Evolutionary conservation across 1,140 invertebrate species (phyloP).

Genomic region (Homalodisca vitripennis): DNA sequence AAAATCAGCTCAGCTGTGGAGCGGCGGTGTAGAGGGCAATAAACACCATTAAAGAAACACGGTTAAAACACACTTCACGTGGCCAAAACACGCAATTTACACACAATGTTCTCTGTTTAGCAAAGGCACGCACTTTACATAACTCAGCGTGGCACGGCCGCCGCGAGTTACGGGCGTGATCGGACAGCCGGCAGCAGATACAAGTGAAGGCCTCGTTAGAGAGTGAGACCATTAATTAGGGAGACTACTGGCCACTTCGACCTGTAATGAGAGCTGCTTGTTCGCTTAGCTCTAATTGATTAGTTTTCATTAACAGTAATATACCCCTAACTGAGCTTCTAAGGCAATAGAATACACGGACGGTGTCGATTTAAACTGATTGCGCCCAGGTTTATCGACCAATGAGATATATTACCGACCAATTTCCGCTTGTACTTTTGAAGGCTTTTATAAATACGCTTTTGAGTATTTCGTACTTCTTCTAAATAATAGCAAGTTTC

Average conservation of each 20-base stretch:
- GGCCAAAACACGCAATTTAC: constrained; percentile 21
- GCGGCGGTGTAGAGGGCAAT: constrained; percentile 2
- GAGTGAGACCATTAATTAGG: constrained; percentile 1
- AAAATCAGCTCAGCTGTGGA: too few relatives aligned
- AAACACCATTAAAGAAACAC: constrained; percentile 21
- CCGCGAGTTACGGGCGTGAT: not conserved
- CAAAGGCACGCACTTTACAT: not conserved
- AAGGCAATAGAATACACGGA: constrained; percentile 15
- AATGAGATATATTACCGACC: too few relatives aligned
- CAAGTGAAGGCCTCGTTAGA: not conserved
- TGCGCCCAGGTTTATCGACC: not conserved
- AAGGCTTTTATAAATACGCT: too few relatives aligned
- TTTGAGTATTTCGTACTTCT: too few relatives aligned
- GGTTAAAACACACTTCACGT: not conserved
- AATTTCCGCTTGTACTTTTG: too few relatives aligned
- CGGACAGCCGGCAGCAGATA: not conserved
- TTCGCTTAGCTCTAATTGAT: constrained; percentile 9
- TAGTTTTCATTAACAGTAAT: constrained; percentile 19
- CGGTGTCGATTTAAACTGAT: not conserved
- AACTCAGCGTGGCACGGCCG: constrained; percentile 2
- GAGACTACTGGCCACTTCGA: not conserved
- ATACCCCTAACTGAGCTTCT: not conserved
- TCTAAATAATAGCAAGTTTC: too few relatives aligned
- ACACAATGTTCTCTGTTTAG: constrained; percentile 19
- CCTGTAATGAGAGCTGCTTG: constrained; percentile 12